Evolutionary conservation across 2,113 vertebrate genomes (phyloP).

Genomic region (Leucoraja erinaceus): DNA sequence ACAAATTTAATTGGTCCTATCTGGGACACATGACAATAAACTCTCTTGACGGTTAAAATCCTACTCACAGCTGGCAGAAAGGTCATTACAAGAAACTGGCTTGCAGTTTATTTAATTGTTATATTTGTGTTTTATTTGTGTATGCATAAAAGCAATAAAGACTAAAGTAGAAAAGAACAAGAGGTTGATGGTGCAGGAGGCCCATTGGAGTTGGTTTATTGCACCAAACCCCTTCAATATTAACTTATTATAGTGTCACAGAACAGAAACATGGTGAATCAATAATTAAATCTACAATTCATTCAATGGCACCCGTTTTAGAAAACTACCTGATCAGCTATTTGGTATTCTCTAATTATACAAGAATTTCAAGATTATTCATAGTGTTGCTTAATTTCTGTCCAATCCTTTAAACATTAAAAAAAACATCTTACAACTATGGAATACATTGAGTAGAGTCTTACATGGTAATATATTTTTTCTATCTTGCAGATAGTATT

Average conservation of each 20-base stretch:
- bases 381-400: conserved; percentile 61
- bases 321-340: conserved; percentile 41
- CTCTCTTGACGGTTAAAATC: too few relatives aligned
- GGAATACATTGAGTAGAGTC: not conserved
- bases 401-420: conserved; percentile 51
- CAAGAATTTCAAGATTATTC: conserved; percentile 65
- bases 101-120: too few relatives aligned
- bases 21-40: too few relatives aligned
- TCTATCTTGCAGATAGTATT: conserved; percentile 67
- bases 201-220: not conserved
- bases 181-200: not conserved
- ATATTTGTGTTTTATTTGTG: too few relatives aligned
- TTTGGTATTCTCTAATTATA: conserved; percentile 74
- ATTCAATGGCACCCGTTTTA: not conserved
- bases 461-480: conserved; percentile 39
- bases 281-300: not conserved
- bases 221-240: too few relatives aligned
- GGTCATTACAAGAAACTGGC: too few relatives aligned
- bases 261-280: not conserved
- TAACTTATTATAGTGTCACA: too few relatives aligned
- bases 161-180: too few relatives aligned
- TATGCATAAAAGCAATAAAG: too few relatives aligned
- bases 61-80: too few relatives aligned
- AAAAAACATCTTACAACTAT: conserved; percentile 66
- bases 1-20: too few relatives aligned